Percentiles rank a stretch among this genome's conserved stretches.
phyloP scores from a whole-genome alignment of 2,888 invertebrate genomes.

The Pachliopta kotzebuea region DNA sequence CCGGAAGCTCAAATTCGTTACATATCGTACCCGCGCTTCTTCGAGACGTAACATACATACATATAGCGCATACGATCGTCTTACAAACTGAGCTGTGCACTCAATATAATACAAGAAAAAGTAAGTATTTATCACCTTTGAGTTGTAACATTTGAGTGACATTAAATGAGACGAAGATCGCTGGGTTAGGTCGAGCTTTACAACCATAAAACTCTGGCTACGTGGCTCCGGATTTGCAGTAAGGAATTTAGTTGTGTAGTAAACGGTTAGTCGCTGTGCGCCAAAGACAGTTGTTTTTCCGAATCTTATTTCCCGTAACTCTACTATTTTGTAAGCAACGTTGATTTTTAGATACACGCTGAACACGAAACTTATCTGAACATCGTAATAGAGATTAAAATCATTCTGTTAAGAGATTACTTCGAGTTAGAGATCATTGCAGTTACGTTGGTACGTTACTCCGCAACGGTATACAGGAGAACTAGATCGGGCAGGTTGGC shows the following conservation, averaged over 20 bases:
- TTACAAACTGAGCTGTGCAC: too few species aligned
- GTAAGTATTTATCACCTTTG: too few species aligned
- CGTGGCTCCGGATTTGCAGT: not conserved
- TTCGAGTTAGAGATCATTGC: slow-evolving; percentile 32
- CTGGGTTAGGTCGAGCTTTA: not conserved
- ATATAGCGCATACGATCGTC: too few species aligned
- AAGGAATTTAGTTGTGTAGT: not conserved
- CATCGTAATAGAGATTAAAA: not conserved
- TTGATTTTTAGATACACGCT: not conserved
- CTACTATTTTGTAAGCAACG: not conserved
- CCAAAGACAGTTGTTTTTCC: not conserved
- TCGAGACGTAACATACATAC: too few species aligned
- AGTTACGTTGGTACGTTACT: slow-evolving; percentile 26
- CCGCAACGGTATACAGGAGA: slow-evolving; percentile 19
- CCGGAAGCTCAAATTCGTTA: too few species aligned
- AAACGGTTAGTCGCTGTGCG: not conserved
- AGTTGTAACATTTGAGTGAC: too few species aligned
- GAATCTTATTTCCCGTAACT: not conserved
- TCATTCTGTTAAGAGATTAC: slow-evolving; percentile 43
- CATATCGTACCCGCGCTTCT: too few species aligned
- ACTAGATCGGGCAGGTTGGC: slow-evolving; percentile 15
- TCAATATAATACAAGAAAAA: too few species aligned
- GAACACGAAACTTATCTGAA: not conserved
- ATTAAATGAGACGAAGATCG: too few species aligned
- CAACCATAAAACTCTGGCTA: not conserved